Evolutionary conservation across 2,888 invertebrate genomes (phyloP).

Genomic region (Nomada ferruginata): DNA sequence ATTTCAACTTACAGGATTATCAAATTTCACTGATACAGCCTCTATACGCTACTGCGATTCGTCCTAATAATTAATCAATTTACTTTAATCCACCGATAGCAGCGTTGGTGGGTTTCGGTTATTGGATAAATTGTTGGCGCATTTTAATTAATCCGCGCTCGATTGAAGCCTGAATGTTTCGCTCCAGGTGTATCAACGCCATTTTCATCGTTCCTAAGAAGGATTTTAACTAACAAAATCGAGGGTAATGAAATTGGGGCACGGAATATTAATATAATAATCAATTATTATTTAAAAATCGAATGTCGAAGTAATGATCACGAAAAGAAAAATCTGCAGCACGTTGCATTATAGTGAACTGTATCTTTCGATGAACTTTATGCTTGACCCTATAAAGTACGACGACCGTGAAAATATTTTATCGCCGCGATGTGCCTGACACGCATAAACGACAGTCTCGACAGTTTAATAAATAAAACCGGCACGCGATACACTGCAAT

Average conservation of each 20-base stretch:
- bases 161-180: conserved; percentile 4
- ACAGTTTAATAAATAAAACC: neutral
- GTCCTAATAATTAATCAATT: conserved; percentile 14
- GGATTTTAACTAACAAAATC: no score
- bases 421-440: neutral
- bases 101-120: neutral
- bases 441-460: neutral
- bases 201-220: no score
- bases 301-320: no score
- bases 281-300: no score
- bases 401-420: neutral
- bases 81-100: neutral
- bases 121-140: neutral
- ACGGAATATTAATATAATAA: no score
- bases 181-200: neutral
- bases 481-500: neutral
- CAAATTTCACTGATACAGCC: no score
- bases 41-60: no score
- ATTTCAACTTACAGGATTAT: no score
- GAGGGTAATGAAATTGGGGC: no score
- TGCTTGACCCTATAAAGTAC: neutral
- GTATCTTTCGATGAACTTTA: neutral
- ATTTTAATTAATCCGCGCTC: conserved; percentile 11
- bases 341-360: no score
- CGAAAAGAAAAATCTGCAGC: no score